Base-by-base conservation (phyloP, 2,113 vertebrate species). In the Ptychochromis oligacanthus region DNA sequence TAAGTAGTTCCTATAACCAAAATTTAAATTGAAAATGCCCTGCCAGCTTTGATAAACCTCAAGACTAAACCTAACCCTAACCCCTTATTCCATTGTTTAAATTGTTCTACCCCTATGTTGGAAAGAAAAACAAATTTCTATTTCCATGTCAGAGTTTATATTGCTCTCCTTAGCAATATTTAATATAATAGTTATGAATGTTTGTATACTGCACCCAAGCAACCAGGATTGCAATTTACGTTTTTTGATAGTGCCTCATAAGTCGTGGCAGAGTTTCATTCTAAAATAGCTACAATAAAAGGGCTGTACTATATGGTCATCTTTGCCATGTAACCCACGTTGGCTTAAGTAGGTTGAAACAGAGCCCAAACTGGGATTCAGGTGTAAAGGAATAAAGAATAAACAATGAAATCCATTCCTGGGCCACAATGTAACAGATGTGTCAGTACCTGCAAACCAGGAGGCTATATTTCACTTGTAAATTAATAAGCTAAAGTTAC, bases 351-450 rank as follows among this genome's bases (percentile, higher is more conserved):
- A 20, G 4, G 43, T 62, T 56, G 0, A 3, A 26, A 49, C 13
- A 3, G 60, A 83, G 67, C 77, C 59, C 70, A 22, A 38, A 83
- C 55, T 38, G 36, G 34, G 24, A 55, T 43, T 55, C 64, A 72
- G 65, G 18, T 76, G 72, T 40, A 75, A 80, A 72, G 60, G 78
- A 56, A 76, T 76, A 22, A 75, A 46, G 10, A 74, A 72, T 31
- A 34, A 77, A 59, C 11, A 15, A 57, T 34, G 15, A 70, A 52
- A 70, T 28, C 15, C 24, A 49, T 43, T 26, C 22, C 43, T 72
- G 43, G 20, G 24, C 15, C 26, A 61, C 2, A 18, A 15, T 49
- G 26, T 31, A 59, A 78, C 7, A 60, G 67, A 65, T 4, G 17
- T 72, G 20, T 34, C 26, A 80, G 22, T 38, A 20, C 49, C 40